These are phyloP conservation scores for Alviniconcha strummeri DNA, from an alignment of 2,888 invertebrate species.

Conservation along the genomic window DNA sequence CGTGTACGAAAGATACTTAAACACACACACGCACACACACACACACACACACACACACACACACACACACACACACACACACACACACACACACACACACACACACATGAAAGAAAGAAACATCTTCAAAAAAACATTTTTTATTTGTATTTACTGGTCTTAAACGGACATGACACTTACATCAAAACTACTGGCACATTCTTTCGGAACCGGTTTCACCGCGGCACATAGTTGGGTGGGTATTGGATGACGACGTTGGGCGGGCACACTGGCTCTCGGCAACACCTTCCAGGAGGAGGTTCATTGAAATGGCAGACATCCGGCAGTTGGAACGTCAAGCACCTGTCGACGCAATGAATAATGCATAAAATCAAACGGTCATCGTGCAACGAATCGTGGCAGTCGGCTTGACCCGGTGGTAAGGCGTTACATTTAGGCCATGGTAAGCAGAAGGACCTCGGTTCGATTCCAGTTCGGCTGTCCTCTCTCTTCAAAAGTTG, in stretches of 20 bases:
- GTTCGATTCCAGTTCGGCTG: too few relatives aligned
- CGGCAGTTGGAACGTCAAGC: constrained; percentile 38
- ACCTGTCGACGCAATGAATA: constrained; percentile 25
- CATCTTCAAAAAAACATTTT: not conserved
- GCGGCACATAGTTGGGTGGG: constrained; percentile 28
- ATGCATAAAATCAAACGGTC: too few relatives aligned
- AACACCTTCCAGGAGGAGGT: constrained; percentile 40
- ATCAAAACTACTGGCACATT: too few relatives aligned
- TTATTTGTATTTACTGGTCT: too few relatives aligned
- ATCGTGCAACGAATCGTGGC: too few relatives aligned
- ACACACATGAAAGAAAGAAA: not conserved
- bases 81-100: constrained; percentile 4
- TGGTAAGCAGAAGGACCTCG: too few relatives aligned
- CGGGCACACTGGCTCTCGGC: constrained; percentile 39
- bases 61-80: not conserved
- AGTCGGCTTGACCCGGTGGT: too few relatives aligned
- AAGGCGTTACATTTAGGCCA: too few relatives aligned
- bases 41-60: not conserved
- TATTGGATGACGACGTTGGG: constrained; percentile 28
- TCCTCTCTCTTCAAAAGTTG: too few relatives aligned
- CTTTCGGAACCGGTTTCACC: constrained; percentile 3
- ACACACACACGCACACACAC: not conserved
- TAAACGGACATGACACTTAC: too few relatives aligned
- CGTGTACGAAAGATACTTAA: not conserved
- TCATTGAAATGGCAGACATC: constrained; percentile 36